Evolutionary conservation across 2,113 vertebrate species (phyloP), one percentile per base, ranked within the genome.

Genomic region (Gila orcuttii): DNA sequence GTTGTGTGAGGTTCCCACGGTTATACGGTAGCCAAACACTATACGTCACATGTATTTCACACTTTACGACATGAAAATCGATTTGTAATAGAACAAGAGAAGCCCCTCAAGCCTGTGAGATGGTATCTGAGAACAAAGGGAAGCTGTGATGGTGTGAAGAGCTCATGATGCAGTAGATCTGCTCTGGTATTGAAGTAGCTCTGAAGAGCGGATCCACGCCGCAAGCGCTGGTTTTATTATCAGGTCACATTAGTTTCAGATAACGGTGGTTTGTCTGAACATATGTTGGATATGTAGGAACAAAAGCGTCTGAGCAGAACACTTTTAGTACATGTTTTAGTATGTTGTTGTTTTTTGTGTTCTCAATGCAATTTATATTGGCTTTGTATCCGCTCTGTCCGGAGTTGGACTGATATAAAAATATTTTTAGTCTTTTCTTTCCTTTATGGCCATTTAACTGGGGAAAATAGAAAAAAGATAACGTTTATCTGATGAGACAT

Each of bases 111-210:
- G 55, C 78, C 9, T 21, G 10, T 36, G 60, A 85, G 85, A 91
- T 89, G 57, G 85, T 88, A 92, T 93, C 92, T 60, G 55, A 31
- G 79, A 83, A 88, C 88, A 90, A 90, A 88, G 84, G 88, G 88
- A 89, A 89, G 87, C 83, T 86, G 85, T 85, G 82, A 89, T 89
- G 86, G 84, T 90, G 89, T 88, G 71, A 75, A 87, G 71, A 47
- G 68, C 81, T 74, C 10, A 76, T 73, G 52, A 47, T 5, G 28
- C 75, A 75, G 21, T 60, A 83, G 82, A 75, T 82, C 80, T 28
- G 42, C 39, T 75, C 77, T 82, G 73, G 57, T 68, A 33, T 86
- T 86, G 79, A 85, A 82, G 60, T 84, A 82, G 55, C 76, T 39
- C 66, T 86, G 74, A 69, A 66, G 71, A 77, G 68, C 36, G 28